phyloP scores from a whole-genome alignment of 2,888 invertebrate species.

The Drosophila leonis region DNA sequence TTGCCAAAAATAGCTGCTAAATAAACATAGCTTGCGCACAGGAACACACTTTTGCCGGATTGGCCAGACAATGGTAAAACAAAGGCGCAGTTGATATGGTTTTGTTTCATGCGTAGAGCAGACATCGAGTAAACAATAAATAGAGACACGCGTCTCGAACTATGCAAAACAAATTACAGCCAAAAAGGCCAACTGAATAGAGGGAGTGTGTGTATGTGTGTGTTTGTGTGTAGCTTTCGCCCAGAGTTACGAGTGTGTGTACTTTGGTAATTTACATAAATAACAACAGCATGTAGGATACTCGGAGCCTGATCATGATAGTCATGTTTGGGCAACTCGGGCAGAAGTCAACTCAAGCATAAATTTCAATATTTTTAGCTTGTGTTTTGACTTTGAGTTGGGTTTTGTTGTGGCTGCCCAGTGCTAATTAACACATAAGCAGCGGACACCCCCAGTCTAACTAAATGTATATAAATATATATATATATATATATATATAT shows the following conservation, averaged over 20 bases:
- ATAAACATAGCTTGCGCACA: conserved; percentile 43
- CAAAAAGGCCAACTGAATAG: conserved; percentile 5
- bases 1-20: conserved; percentile 48
- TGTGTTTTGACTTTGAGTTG: conserved; percentile 64
- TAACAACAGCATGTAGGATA: conserved; percentile 53
- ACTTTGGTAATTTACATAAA: conserved; percentile 66
- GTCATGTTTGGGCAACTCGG: conserved; percentile 25
- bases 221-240: conserved; percentile 10
- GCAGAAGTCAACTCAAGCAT: conserved; percentile 69
- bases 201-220: conserved; percentile 7
- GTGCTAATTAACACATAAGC: conserved; percentile 77
- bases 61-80: conserved; percentile 67
- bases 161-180: conserved; percentile 73
- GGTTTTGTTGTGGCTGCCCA: conserved; percentile 39
- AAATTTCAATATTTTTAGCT: conserved; percentile 74
- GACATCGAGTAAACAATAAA: conserved; percentile 70
- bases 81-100: conserved; percentile 34
- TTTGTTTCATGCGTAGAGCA: conserved; percentile 23
- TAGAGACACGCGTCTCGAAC: conserved; percentile 72
- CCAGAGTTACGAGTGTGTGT: conserved; percentile 9
- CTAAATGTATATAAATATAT: neutral
- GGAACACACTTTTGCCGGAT: conserved; percentile 2
- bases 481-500: neutral
- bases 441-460: conserved; percentile 40
- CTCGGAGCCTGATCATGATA: conserved; percentile 42